Evolutionary conservation across 2,888 invertebrate genomes (phyloP).

Genomic region (Pseudanteris insignis): DNA sequence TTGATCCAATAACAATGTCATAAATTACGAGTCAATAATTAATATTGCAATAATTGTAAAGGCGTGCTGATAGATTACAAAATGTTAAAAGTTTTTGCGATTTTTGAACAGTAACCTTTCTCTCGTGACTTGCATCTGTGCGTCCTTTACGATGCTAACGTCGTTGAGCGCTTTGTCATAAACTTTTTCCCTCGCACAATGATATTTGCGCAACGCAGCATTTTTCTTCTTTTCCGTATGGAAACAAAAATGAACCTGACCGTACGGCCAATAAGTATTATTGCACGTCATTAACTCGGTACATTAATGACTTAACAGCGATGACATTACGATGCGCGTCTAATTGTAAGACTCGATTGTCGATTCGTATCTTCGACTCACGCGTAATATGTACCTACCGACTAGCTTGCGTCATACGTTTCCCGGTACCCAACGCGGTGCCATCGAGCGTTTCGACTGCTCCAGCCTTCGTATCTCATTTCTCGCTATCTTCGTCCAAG

Average conservation of each 20-base stretch:
- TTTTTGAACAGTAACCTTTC: too few species aligned
- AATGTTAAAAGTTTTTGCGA: too few species aligned
- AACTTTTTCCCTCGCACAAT: conserved; percentile 3
- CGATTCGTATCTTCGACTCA: conserved; percentile 38
- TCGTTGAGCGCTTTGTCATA: too few species aligned
- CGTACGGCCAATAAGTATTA: too few species aligned
- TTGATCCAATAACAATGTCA: too few species aligned
- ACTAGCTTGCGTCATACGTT: conserved; percentile 35
- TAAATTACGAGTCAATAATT: too few species aligned
- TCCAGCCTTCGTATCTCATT: conserved; percentile 33
- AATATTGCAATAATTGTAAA: too few species aligned
- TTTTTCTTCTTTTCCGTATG: conserved; percentile 1
- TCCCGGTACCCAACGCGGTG: too few species aligned
- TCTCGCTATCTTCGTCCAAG: conserved; percentile 12
- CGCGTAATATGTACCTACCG: conserved; percentile 33
- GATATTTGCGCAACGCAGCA: conserved; percentile 4
- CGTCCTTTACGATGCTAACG: too few species aligned
- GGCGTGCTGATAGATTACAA: too few species aligned
- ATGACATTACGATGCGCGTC: conserved; percentile 38
- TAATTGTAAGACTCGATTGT: conserved; percentile 36
- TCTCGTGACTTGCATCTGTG: too few species aligned
- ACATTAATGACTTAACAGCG: conserved; percentile 33
- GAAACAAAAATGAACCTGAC: conserved; percentile 14
- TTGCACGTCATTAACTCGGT: conserved; percentile 48
- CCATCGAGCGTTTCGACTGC: conserved; percentile 27